These are phyloP conservation scores for Nestor notabilis DNA, from an alignment of 2,113 vertebrate genomes.

Conservation along the genomic window DNA sequence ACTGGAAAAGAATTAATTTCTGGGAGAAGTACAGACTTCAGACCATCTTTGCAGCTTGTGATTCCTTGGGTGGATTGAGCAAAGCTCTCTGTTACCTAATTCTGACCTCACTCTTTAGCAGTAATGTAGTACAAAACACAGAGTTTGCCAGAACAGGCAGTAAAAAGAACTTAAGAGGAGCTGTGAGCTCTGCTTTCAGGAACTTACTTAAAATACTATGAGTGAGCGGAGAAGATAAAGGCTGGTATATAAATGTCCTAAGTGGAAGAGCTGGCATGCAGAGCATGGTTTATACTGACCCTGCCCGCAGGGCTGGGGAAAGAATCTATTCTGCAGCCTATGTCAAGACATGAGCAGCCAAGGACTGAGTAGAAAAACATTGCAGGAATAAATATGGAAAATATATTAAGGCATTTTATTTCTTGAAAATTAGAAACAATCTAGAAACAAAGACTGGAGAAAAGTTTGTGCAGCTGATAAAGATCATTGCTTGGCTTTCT, in stretches of 20 bases:
- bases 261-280: neutral
- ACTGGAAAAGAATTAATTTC: neutral
- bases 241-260: neutral
- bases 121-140: neutral
- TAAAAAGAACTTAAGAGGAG: neutral
- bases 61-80: neutral
- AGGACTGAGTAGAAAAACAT: slow-evolving; percentile 19
- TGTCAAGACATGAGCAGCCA: slow-evolving; percentile 27
- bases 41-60: neutral
- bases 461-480: slow-evolving; percentile 7
- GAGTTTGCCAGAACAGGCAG: neutral
- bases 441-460: neutral
- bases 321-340: slow-evolving; percentile 36
- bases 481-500: neutral
- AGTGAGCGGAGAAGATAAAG: neutral
- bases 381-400: neutral
- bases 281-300: neutral
- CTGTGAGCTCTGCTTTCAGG: neutral
- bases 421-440: slow-evolving; percentile 50
- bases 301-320: neutral
- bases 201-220: neutral
- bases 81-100: neutral
- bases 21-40: neutral
- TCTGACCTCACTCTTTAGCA: neutral
- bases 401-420: slow-evolving; percentile 28